Conservation (phyloP, 2,113 vertebrate genomes). For the western clawed frog (Xenopus tropicalis) region UCB_Xtro_10.0 CM004446.2:139423501-139424000, state of each 20-base stretch:
- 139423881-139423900: constrained; percentile 58
- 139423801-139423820: constrained; percentile 64
- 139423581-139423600: constrained; percentile 74
- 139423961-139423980: constrained; percentile 68
- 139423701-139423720: constrained; percentile 39
- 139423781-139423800: constrained; percentile 60
- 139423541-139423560: constrained; percentile 81
- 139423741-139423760: constrained; percentile 57
- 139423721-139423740: constrained; percentile 48
- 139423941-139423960: constrained; percentile 59
- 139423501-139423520: too few species aligned
- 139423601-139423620: constrained; percentile 71
- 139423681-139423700: constrained; percentile 50
- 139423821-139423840: constrained; percentile 61
- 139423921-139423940: constrained; percentile 37
- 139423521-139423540: constrained; percentile 62
- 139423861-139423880: constrained; percentile 66
- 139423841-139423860: constrained; percentile 68
- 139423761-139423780: constrained; percentile 61
- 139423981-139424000: constrained; percentile 80
- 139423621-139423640: constrained; percentile 73
- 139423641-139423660: constrained; percentile 69
- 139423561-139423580: constrained; percentile 69
- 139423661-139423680: constrained; percentile 57
- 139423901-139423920: constrained; percentile 41